Percentiles rank a stretch among this genome's conserved stretches.
These are phyloP conservation scores for Mimumesa dahlbomi DNA, from an alignment of 2,888 invertebrate species.

Conservation along the genomic window DNA sequence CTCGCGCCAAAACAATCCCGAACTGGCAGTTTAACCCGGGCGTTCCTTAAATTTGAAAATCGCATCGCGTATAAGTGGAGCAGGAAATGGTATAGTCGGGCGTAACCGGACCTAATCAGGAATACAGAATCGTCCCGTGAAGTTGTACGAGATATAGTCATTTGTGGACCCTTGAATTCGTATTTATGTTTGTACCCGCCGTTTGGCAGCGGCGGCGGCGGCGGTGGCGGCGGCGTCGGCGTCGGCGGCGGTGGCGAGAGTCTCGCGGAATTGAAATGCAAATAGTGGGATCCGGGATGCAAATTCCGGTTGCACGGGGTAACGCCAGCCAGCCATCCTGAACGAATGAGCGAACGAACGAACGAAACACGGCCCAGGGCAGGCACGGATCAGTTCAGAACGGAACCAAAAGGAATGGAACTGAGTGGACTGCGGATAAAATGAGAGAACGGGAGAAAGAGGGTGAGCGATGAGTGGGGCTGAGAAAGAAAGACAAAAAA, in stretches of 20 bases:
- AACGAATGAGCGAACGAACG: conserved; percentile 66
- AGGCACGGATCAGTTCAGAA: conserved; percentile 69
- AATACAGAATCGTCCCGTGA: conserved; percentile 55
- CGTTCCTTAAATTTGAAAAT: conserved; percentile 9
- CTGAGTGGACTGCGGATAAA: conserved; percentile 67
- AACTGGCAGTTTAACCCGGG: too few relatives aligned
- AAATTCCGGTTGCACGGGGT: conserved; percentile 78
- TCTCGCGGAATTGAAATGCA: conserved; percentile 80
- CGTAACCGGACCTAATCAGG: conserved; percentile 62
- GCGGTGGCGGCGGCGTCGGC: conserved; percentile 65
- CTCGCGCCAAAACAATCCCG: neutral
- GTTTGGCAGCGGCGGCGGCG: conserved; percentile 73
- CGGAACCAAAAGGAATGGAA: conserved; percentile 67
- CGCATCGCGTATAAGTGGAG: conserved; percentile 16
- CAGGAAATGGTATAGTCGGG: conserved; percentile 37
- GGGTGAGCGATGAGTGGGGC: conserved; percentile 61
- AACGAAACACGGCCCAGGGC: conserved; percentile 62
- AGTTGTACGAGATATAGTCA: conserved; percentile 60
- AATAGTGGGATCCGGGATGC: conserved; percentile 79
- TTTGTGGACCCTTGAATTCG: conserved; percentile 70
- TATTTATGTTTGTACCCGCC: conserved; percentile 78
- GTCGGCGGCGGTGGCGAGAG: conserved; percentile 69
- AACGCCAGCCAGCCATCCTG: conserved; percentile 71
- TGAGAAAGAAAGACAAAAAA: conserved; percentile 70
- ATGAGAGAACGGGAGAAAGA: conserved; percentile 38